A percentile compares a stretch with the other conserved stretches of the same genome.
phyloP scores from a whole-genome alignment of 2,797 vertebrate genomes.

The Fratercula arctica region DNA sequence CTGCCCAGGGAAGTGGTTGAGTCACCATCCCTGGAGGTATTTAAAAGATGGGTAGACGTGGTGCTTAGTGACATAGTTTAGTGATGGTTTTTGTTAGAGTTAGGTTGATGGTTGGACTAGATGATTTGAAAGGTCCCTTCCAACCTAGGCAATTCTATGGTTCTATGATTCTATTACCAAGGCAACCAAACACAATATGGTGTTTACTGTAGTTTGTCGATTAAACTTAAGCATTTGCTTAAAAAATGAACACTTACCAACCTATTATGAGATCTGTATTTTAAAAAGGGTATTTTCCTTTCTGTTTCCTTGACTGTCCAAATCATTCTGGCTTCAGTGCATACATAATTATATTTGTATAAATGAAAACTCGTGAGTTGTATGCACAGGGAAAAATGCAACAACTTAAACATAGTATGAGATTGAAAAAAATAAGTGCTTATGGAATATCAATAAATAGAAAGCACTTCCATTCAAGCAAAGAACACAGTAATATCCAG shows the following conservation, averaged over 20 bases:
- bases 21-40: no score
- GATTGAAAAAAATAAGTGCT: background rate
- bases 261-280: background rate
- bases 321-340: background rate
- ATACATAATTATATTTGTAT: background rate
- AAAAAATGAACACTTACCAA: background rate
- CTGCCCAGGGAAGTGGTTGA: no score
- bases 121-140: no score
- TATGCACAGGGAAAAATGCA: background rate
- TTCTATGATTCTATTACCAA: background rate
- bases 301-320: background rate
- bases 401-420: background rate
- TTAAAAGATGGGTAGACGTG: no score
- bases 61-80: no score
- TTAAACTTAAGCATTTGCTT: background rate
- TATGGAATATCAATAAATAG: background rate
- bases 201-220: background rate
- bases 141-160: no score
- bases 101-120: no score
- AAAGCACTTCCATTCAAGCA: conserved; percentile 3
- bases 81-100: no score
- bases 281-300: background rate
- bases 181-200: background rate
- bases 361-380: conserved; percentile 3
- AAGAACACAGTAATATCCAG: background rate